Evolutionary conservation across 2,797 vertebrate species (phyloP), one percentile per base, ranked within the genome.

Genomic region (Pseudopleuronectes americanus): DNA sequence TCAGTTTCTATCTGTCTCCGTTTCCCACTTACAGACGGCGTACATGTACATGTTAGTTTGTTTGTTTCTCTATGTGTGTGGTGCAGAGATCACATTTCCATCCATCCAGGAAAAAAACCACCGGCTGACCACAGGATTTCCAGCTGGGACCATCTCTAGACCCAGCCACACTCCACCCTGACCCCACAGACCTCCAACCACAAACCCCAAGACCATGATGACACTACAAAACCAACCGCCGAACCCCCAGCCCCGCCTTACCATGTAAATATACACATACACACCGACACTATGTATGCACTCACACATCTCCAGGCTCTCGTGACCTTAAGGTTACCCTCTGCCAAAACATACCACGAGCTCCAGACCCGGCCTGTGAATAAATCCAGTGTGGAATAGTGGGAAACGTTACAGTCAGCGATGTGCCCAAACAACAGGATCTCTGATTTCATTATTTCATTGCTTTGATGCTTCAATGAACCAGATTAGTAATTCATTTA

Each of bases 141-240:
- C 76, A 68, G 48, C 79, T 66, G 65, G 62, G 81, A 84, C 76
- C 77, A 71, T 90, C 83, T 80, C 63, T 60, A 51, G 57, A 79
- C 69, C 68, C 45, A 67, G 76, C 65, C 74, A 83, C 65, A 75
- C 84, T 91, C 83, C 87, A 79, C 84, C 88, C 87, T 84, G 86
- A 89, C 84, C 85, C 79, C 68, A 75, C 45, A 72, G 62, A 31
- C 79, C 79, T 83, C 65, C 54, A 47, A 84, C 89, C 87, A 72
- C 88, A 90, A 86, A 83, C 79, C 85, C 73, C 71, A 79, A 81
- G 64, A 80, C 78, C 81, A 87, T 51, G 76, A 83, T 77, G 87
- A 87, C 72, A 83, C 79, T 71, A 67, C 22, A 56, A 84, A 79
- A 81, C 70, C 72, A 69, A 71, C 54, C 53, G 69, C 54, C 55